Evolutionary conservation across 1,140 invertebrate genomes (phyloP), one percentile per base, ranked within the genome.

Genomic region (Chironomus striatipennis): DNA sequence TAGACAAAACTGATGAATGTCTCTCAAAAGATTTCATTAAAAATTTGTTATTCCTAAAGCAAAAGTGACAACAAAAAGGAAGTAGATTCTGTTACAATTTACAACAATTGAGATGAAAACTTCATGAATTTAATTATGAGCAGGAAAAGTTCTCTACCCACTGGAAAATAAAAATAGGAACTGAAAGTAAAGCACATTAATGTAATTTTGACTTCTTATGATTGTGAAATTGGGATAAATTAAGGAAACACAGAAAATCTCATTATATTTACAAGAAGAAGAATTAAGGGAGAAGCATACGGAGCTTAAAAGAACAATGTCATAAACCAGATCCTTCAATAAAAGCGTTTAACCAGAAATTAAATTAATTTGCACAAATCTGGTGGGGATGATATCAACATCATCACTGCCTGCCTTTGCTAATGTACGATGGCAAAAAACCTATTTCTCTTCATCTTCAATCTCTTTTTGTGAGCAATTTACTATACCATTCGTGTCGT

Each of bases 331-430:
- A 70, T 70, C 65, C 17, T 70, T 70, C 65, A 70, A 70, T 70
- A 70, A 70, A 70, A 70, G 65, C 10, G 17, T 70, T 70, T 70
- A 70, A 70, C 65, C 65, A 18, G 65, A 70, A 70, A 70, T 70
- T 70, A 70, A 70, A 70, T 70, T 70, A 70, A 70, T 70, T 70
- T 70, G 65, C 47, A 57, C 47, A 57, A 57, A 57, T 57, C 47
- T 57, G 47, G 47, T 12, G 24, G 24, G 24, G 24, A 34, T 34
- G 24, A 34, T 34, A 34, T 1, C 24, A 34, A 34, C 24, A 34
- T 34, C 24, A 34, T 34, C 24, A 34, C 24, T 5, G 24, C 1
- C 24, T 34, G 24, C 24, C 24, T 34, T 15, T 57, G 10, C 47
- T 57, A 57, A n/a, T n/a, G 15, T n/a, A n/a, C 47, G 15, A 57